Evolutionary conservation across 2,113 vertebrate genomes (phyloP).

Genomic region (Mystacornis crossleyi): DNA sequence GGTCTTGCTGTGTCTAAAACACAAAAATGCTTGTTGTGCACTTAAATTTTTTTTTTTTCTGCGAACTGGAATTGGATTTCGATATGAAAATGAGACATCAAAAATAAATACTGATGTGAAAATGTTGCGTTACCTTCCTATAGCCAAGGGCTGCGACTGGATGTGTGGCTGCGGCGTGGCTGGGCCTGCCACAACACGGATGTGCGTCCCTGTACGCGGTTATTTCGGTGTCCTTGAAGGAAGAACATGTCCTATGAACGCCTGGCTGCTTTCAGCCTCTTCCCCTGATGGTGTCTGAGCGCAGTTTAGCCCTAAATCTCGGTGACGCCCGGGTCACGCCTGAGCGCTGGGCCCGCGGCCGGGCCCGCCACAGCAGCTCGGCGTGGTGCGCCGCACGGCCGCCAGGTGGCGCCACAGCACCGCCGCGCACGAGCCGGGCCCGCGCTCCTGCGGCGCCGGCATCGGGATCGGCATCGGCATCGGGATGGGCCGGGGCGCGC

Average conservation of each 20-base stretch:
- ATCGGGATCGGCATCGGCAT: neutral
- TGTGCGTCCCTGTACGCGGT: fast-evolving
- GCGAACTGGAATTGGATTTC: neutral
- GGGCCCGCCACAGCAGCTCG: fast-evolving
- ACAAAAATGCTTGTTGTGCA: too few species aligned
- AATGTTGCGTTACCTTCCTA: fast-evolving
- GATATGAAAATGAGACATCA: fast-evolving
- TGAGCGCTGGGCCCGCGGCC: neutral
- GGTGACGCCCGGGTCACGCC: fast-evolving
- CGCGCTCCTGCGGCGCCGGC: neutral
- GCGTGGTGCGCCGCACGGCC: neutral
- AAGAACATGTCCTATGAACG: fast-evolving
- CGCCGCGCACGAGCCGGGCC: neutral
- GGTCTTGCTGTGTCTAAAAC: neutral
- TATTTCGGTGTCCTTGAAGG: neutral
- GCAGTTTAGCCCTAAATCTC: fast-evolving
- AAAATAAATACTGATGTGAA: neutral
- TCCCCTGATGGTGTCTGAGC: fast-evolving
- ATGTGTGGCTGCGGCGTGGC: fast-evolving
- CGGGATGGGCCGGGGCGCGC: too few species aligned
- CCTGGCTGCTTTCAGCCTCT: neutral
- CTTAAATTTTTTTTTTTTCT: neutral
- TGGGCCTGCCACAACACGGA: fast-evolving
- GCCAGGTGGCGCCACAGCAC: constrained; percentile 69
- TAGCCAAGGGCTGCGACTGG: fast-evolving